These are phyloP conservation scores for Gallinago jamesoni DNA, from an alignment of 2,113 vertebrate genomes.

Conservation along the genomic window DNA sequence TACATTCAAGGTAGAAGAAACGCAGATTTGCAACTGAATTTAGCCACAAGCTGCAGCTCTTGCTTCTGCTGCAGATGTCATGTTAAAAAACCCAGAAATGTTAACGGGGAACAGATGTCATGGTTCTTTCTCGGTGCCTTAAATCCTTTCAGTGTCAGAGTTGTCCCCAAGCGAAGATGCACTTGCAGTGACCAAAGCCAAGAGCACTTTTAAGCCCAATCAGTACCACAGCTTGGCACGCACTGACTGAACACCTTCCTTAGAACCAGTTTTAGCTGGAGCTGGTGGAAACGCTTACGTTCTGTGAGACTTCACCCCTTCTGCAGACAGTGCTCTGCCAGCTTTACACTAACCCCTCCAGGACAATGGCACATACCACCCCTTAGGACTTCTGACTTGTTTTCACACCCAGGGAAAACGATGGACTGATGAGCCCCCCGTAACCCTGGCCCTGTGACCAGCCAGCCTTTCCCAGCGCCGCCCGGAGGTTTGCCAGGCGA, in stretches of 20 bases:
- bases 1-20: neutral
- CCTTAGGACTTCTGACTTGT: no score
- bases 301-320: neutral
- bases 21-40: neutral
- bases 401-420: neutral
- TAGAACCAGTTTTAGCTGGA: neutral
- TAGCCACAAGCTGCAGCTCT: neutral
- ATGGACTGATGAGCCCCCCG: rapidly evolving
- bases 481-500: no score
- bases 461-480: no score
- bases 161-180: neutral
- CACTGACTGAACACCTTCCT: neutral
- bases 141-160: neutral
- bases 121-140: neutral
- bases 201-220: neutral
- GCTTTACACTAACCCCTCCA: neutral
- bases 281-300: neutral
- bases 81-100: neutral
- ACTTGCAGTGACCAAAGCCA: neutral
- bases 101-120: neutral
- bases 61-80: neutral
- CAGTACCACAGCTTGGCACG: rapidly evolving
- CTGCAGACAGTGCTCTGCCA: neutral
- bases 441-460: neutral
- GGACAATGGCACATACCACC: neutral